Conservation (phyloP, 2,797 vertebrate genomes). For the Danionella dracula region DNA sequence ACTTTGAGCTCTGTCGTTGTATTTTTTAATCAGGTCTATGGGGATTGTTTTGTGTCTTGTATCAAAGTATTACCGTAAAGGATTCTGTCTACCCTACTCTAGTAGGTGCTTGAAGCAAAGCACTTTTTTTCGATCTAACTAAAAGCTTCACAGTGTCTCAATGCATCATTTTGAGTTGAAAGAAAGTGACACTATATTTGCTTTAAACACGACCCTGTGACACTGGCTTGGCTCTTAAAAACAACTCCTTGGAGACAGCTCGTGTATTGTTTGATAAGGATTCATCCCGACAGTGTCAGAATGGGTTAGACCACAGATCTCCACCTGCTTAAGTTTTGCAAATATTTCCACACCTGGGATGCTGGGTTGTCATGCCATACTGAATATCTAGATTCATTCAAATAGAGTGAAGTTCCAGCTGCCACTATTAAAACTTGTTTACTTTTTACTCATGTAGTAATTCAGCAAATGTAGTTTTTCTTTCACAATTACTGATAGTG, state of each 20-base stretch:
- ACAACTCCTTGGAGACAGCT: neutral
- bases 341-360: slow-evolving; percentile 16
- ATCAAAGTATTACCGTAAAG: too few relatives aligned
- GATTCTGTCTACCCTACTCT: too few relatives aligned
- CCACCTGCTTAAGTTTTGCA: neutral
- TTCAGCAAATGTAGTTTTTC: too few relatives aligned
- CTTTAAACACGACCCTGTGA: neutral
- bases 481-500: too few relatives aligned
- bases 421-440: too few relatives aligned
- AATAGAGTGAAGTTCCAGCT: too few relatives aligned
- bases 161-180: neutral
- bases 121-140: neutral
- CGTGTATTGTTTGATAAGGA: slow-evolving; percentile 1
- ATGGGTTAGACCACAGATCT: neutral
- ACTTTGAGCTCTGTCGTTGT: slow-evolving; percentile 7
- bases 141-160: neutral
- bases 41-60: slow-evolving; percentile 6
- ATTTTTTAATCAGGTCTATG: slow-evolving; percentile 23
- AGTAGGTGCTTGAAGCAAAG: neutral
- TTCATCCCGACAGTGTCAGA: slow-evolving; percentile 16
- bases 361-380: neutral
- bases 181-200: neutral
- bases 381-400: neutral
- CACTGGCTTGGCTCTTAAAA: neutral
- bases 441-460: too few relatives aligned